Conservation (phyloP, 2,113 vertebrate species). For the Ia io region DNA sequence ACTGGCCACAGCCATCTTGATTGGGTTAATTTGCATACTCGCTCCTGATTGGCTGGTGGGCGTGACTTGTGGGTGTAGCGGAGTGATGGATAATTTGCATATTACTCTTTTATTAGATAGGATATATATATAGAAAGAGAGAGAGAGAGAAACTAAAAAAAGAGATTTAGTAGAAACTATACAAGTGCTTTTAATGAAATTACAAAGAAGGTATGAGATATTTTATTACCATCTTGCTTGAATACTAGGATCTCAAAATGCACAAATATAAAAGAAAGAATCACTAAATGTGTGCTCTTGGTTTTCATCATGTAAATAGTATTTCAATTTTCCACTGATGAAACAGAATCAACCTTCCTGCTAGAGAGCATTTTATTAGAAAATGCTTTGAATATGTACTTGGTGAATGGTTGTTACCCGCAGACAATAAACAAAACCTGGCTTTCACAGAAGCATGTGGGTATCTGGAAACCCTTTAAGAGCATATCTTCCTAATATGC, state of each 20-base stretch:
- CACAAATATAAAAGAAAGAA: neutral
- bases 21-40: too few species aligned
- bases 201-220: neutral
- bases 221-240: neutral
- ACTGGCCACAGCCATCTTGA: too few species aligned
- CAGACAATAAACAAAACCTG: conserved; percentile 31
- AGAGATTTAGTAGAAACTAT: neutral
- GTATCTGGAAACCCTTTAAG: conserved; percentile 2
- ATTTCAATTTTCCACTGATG: neutral
- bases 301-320: conserved; percentile 13
- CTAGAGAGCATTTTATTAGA: conserved; percentile 10
- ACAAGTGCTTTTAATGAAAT: neutral
- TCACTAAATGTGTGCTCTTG: neutral
- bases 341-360: neutral
- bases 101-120: too few species aligned
- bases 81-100: too few species aligned
- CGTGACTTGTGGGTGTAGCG: too few species aligned
- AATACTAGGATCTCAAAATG: neutral
- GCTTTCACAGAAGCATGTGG: neutral
- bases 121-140: neutral
- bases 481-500: neutral
- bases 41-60: too few species aligned
- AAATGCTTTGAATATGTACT: neutral
- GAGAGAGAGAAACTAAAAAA: neutral
- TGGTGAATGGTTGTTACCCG: neutral